Base-by-base conservation (phyloP, 2,113 vertebrate species). In the Motacilla tschutschensis region DNA sequence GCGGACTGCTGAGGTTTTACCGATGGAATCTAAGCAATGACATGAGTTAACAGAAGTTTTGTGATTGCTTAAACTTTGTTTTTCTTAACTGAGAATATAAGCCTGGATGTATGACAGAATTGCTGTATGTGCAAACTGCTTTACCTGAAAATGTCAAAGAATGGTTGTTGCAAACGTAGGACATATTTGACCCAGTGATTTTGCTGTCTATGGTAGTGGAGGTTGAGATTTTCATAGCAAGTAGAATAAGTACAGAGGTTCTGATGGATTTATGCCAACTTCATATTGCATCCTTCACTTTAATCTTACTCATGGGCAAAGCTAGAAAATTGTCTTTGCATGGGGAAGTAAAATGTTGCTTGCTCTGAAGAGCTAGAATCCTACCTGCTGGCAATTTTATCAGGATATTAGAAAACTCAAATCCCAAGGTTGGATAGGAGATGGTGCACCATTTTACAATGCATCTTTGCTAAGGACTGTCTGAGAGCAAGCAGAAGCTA, bases 401-500 rank as follows among this genome's bases (percentile, higher is more conserved):
- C 43, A 38, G 38, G 46, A 38, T 83, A 85, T 91, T 75, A 80
- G 73, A 83, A 87, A 89, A 80, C 43, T 72, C 29, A 51, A 59
- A 70, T 59, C 26, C 38, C 57, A 10, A 41, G 40, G 24, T 57
- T 83, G 73, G 35, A 29, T 24, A 85, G 24, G 40, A 80, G 46
- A 57, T 21, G 22, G 31, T 28, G 19, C 59, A 26, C 22, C 41
- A 48, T 83, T 64, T 60, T 31, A 17, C 12, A 35, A 48, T 35
- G 24, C 24, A 64, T 60, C 73, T 80, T 75, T 75, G 41, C 41
- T 71, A 67, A 85, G 40, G 43, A 57, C 33, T 41, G n/a, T 77
- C 58, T 80, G 65, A 88, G 40, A 62, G 46, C 51, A 81, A 63
- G 76, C 9, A 84, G n/a, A 55, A 95, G 93, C 91, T 73, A 74